Evolutionary conservation across 1,140 invertebrate species (phyloP).

Genomic region (Drosophila kanapiae): DNA sequence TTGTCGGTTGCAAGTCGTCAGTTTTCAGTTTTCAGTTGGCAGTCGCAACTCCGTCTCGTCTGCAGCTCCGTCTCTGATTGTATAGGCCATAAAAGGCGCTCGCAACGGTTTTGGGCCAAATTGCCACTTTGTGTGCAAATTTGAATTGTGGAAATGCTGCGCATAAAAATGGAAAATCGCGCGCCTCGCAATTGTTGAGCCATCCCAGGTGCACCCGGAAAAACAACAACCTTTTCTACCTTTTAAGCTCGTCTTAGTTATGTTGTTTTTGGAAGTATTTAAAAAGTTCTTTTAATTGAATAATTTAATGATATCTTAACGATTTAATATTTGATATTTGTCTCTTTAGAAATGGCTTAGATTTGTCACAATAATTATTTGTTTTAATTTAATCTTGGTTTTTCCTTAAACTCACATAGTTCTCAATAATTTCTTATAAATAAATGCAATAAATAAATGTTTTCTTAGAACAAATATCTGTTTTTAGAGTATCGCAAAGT

Average conservation of each 20-base stretch:
- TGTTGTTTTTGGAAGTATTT: background rate
- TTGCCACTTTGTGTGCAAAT: conserved; percentile 83
- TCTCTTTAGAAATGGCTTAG: too few relatives aligned
- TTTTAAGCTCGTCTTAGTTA: background rate
- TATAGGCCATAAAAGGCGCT: conserved; percentile 73
- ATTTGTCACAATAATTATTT: too few relatives aligned
- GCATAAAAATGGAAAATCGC: conserved; percentile 70
- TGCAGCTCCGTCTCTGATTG: conserved; percentile 41
- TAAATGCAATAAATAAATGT: too few relatives aligned
- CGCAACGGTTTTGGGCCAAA: conserved; percentile 79
- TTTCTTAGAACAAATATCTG: too few relatives aligned
- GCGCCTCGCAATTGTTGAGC: conserved; percentile 59
- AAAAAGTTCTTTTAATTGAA: background rate
- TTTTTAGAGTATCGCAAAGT: too few relatives aligned
- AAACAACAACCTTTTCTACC: background rate
- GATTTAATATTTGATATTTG: too few relatives aligned
- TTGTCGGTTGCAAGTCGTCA: conserved; percentile 15
- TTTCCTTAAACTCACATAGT: too few relatives aligned
- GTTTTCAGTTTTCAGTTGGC: conserved; percentile 19
- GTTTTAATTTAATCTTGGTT: too few relatives aligned
- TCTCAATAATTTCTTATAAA: too few relatives aligned
- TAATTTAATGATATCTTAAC: background rate
- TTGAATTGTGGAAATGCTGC: conserved; percentile 76
- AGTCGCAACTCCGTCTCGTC: conserved; percentile 34
- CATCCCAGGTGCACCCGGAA: conserved; percentile 18